These are phyloP conservation scores for Lochmaea crataegi DNA, from an alignment of 2,888 invertebrate species.

Conservation along the genomic window DNA sequence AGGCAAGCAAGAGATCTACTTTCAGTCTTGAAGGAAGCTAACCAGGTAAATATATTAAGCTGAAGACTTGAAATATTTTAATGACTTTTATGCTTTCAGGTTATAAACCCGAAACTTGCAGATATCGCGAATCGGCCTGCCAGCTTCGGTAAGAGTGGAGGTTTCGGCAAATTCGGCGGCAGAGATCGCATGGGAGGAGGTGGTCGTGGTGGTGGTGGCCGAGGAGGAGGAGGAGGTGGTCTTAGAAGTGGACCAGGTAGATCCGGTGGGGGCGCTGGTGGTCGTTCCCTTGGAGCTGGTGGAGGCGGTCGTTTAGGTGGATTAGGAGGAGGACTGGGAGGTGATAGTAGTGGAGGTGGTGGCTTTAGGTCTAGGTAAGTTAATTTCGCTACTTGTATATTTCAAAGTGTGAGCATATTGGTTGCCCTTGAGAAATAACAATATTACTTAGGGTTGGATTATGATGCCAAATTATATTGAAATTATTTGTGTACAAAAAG, in stretches of 20 bases:
- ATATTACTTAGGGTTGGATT: background rate
- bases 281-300: conserved; percentile 42
- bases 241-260: conserved; percentile 49
- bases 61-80: no score
- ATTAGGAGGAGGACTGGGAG: conserved; percentile 35
- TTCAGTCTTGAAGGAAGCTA: conserved; percentile 89
- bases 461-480: background rate
- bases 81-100: conserved; percentile 64
- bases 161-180: conserved; percentile 61
- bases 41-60: conserved; percentile 71
- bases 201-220: conserved; percentile 26
- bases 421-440: background rate
- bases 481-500: background rate
- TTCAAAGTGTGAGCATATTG: background rate
- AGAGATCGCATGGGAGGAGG: conserved; percentile 27
- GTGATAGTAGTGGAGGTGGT: conserved; percentile 38
- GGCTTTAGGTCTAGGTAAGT: background rate
- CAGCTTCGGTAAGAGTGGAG: conserved; percentile 69
- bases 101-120: conserved; percentile 85
- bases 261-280: conserved; percentile 65
- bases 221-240: conserved; percentile 54
- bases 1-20: conserved; percentile 91
- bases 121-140: conserved; percentile 78
- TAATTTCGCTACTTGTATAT: background rate
- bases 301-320: conserved; percentile 48